A percentile compares a stretch with the other conserved stretches of the same genome.
Conservation (phyloP, 2,113 vertebrate species). For the Calypte anna region DNA sequence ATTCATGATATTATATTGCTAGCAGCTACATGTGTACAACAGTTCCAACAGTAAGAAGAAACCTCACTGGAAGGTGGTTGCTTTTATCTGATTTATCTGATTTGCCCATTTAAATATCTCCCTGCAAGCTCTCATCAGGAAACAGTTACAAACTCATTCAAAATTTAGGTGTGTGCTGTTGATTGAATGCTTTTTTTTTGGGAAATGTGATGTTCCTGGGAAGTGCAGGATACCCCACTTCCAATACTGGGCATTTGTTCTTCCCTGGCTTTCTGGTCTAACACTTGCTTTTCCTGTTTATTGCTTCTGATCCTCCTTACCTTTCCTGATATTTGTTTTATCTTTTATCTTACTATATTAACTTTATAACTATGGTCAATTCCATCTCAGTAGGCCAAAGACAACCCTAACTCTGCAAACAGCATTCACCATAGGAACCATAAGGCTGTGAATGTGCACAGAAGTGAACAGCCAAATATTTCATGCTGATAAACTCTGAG, state of each 20-base stretch:
- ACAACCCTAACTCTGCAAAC: background rate
- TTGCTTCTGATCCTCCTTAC: background rate
- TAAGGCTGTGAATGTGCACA: background rate
- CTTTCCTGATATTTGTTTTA: background rate
- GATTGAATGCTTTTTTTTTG: background rate
- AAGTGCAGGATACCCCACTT: background rate
- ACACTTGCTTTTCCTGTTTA: background rate
- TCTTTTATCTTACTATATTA: background rate
- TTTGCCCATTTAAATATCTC: slow-evolving; percentile 11
- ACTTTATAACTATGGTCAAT: background rate
- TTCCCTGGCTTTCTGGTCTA: background rate
- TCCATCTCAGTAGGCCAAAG: background rate
- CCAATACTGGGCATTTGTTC: background rate
- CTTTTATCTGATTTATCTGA: slow-evolving; percentile 12
- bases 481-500: background rate
- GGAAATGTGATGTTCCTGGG: background rate
- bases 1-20: slow-evolving; percentile 14
- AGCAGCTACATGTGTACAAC: background rate
- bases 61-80: background rate
- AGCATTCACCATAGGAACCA: background rate
- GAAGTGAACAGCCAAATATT: background rate
- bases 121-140: background rate
- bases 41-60: slow-evolving; percentile 16
- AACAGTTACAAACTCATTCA: background rate
- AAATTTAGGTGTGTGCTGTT: background rate